These are phyloP conservation scores for Drosophila kambysellisi DNA, from an alignment of 2,888 invertebrate genomes.

Conservation along the genomic window DNA sequence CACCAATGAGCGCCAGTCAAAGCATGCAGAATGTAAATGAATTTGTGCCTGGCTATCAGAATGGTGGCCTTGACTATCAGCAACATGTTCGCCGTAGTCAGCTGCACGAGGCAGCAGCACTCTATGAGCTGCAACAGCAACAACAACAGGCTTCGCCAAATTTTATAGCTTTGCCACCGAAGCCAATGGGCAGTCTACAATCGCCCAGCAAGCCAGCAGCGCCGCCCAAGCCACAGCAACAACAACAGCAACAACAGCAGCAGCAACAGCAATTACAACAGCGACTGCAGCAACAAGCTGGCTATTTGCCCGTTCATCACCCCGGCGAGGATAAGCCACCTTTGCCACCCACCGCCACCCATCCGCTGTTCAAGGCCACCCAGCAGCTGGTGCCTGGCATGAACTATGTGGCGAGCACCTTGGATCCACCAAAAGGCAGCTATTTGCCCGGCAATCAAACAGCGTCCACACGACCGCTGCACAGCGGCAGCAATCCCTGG, in stretches of 20 bases:
- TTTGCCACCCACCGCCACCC: constrained; percentile 89
- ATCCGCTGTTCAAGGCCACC: constrained; percentile 87
- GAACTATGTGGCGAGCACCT: constrained; percentile 89
- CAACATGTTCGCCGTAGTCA: constrained; percentile 77
- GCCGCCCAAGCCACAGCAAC: constrained; percentile 70
- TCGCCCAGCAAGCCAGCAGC: constrained; percentile 84
- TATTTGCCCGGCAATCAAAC: constrained; percentile 86
- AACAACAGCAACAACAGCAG: constrained; percentile 44
- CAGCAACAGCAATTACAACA: constrained; percentile 40
- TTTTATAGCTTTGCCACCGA: constrained; percentile 80
- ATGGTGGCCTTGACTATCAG: constrained; percentile 67
- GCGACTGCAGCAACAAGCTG: constrained; percentile 45
- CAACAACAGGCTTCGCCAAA: constrained; percentile 85
- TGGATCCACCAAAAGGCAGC: constrained; percentile 91
- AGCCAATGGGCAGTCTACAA: constrained; percentile 74
- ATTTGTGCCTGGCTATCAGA: constrained; percentile 66
- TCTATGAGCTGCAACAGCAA: constrained; percentile 63
- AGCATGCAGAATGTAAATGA: constrained; percentile 85
- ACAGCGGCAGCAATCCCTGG: constrained; percentile 92
- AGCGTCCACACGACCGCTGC: constrained; percentile 38
- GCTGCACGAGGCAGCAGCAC: constrained; percentile 88
- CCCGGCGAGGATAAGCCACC: constrained; percentile 86
- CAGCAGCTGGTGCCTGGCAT: constrained; percentile 79
- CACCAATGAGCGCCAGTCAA: constrained; percentile 83
- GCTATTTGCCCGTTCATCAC: constrained; percentile 49